Conservation (phyloP, 1,140 invertebrate genomes). For the Aphelenchoides besseyi region DNA sequence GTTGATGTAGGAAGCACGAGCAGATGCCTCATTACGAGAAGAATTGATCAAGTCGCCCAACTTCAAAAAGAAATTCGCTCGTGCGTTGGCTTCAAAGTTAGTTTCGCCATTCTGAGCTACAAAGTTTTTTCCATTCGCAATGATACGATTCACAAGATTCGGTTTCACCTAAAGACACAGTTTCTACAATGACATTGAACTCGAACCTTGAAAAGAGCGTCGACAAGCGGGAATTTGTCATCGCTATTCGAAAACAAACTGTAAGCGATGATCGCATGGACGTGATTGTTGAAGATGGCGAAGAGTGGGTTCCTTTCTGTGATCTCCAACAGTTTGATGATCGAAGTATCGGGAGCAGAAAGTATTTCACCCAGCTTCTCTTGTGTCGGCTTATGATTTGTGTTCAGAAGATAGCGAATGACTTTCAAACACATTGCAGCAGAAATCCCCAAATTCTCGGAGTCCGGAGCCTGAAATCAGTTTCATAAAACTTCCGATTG, state of each 20-base stretch:
- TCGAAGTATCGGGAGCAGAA: background rate
- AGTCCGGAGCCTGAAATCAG: background rate
- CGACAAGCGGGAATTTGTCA: background rate
- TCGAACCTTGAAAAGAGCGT: background rate
- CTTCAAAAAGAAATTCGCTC: constrained; percentile 1
- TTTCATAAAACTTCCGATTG: background rate
- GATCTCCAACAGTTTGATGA: background rate
- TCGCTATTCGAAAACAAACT: background rate
- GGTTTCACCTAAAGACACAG: background rate
- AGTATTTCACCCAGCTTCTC: background rate
- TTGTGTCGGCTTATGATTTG: background rate
- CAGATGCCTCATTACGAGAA: background rate
- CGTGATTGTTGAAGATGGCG: background rate
- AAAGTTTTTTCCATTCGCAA: background rate
- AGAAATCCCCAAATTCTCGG: background rate
- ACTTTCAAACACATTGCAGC: background rate
- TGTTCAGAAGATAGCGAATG: background rate
- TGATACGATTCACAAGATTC: background rate
- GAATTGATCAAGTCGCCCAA: background rate
- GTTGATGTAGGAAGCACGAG: background rate
- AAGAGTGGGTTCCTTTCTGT: background rate
- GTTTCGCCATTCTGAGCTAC: background rate
- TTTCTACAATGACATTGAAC: background rate
- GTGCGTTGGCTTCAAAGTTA: background rate
- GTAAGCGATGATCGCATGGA: background rate